These are phyloP conservation scores for Ichneumoninae sp. DNA, from an alignment of 2,888 invertebrate species.

Conservation along the genomic window DNA sequence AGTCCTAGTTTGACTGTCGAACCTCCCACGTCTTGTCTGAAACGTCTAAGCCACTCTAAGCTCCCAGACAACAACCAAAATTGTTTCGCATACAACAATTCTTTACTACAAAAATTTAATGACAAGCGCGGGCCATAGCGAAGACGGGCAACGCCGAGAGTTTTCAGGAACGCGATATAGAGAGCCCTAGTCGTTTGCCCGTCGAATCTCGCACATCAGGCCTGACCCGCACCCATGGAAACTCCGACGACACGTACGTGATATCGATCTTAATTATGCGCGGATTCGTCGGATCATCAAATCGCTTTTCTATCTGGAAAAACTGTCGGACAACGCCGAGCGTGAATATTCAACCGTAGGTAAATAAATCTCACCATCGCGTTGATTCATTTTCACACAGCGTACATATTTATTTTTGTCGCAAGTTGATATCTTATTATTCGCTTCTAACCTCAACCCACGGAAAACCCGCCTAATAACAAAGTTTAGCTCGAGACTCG, in stretches of 20 bases:
- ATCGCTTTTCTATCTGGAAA: neutral
- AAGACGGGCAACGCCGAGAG: neutral
- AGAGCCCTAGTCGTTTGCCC: neutral
- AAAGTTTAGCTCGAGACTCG: neutral
- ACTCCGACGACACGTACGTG: neutral
- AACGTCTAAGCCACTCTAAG: too few relatives aligned
- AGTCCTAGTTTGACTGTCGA: neutral
- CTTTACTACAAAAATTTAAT: neutral
- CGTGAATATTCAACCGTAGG: neutral
- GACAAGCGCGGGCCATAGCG: neutral
- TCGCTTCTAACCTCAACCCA: conserved; percentile 13
- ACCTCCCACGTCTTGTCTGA: neutral
- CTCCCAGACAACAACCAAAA: too few relatives aligned
- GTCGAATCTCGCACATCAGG: neutral
- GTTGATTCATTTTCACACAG: neutral
- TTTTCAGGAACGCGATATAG: neutral
- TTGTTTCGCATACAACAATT: neutral
- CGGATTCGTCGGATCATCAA: neutral
- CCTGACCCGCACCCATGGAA: neutral
- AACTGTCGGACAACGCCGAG: neutral
- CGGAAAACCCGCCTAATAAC: neutral
- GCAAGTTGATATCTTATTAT: neutral
- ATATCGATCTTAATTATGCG: conserved; percentile 12
- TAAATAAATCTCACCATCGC: neutral
- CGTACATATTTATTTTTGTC: neutral